These are phyloP conservation scores for Sylvilagus floridanus DNA, from an alignment of 2,797 vertebrate genomes.

Conservation along the genomic window DNA sequence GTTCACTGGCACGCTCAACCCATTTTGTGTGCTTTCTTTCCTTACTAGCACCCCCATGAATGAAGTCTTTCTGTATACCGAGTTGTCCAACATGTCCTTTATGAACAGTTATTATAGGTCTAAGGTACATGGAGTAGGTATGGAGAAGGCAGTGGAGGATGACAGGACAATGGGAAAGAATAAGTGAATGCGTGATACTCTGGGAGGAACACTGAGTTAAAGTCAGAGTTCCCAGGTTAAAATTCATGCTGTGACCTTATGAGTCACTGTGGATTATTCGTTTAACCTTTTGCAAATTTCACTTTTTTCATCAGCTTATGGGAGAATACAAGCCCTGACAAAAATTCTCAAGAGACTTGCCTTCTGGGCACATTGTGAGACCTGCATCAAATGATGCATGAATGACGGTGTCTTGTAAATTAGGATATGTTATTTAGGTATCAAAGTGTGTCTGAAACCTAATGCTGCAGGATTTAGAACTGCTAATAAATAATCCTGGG, in stretches of 20 bases:
- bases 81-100: background rate
- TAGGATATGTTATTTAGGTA: background rate
- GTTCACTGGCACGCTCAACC: background rate
- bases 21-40: background rate
- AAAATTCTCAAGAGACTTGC: background rate
- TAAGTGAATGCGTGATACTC: accelerated
- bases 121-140: background rate
- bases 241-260: background rate
- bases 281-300: background rate
- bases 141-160: background rate
- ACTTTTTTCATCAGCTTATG: background rate
- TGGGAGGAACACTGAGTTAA: background rate
- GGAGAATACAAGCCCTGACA: background rate
- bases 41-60: background rate
- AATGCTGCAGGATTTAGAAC: background rate
- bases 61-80: background rate
- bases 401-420: background rate
- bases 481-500: background rate
- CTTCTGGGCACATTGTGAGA: background rate
- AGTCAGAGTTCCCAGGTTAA: background rate
- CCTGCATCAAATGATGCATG: background rate
- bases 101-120: background rate
- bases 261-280: background rate
- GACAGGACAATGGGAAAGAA: background rate
- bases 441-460: background rate